A percentile compares a stretch with the other conserved stretches of the same genome.
Evolutionary conservation across 2,113 vertebrate species (phyloP).

Genomic region (Trichomycterus rosablanca): DNA sequence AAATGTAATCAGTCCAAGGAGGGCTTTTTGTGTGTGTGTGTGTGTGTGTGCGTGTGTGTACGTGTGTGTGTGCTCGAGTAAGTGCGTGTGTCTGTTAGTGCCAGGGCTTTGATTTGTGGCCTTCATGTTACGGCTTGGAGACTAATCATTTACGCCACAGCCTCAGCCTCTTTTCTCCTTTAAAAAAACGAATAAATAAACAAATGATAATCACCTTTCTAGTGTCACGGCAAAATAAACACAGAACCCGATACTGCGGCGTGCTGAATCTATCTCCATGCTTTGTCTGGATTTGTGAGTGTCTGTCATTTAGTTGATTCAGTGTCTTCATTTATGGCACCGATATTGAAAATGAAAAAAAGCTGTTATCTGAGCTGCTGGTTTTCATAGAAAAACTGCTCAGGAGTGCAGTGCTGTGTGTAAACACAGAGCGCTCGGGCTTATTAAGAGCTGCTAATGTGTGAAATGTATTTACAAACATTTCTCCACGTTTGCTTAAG

Average conservation of each 20-base stretch:
- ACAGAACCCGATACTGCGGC: conserved; percentile 50
- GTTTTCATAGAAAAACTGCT: conserved; percentile 18
- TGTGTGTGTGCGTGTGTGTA: conserved; percentile 37
- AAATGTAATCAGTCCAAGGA: conserved; percentile 84
- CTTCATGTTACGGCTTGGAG: conserved; percentile 76
- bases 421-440: conserved; percentile 9
- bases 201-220: conserved; percentile 73
- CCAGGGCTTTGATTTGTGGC: conserved; percentile 77
- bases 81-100: conserved; percentile 69
- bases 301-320: conserved; percentile 48
- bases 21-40: conserved; percentile 55
- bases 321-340: conserved; percentile 8
- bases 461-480: conserved; percentile 37
- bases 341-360: conserved; percentile 43
- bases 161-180: conserved; percentile 70
- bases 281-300: conserved; percentile 50
- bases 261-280: conserved; percentile 40
- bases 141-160: conserved; percentile 74
- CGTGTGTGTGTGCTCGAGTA: conserved; percentile 43
- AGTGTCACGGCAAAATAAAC: conserved; percentile 61
- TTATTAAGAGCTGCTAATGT: conserved; percentile 27
- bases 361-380: conserved; percentile 29
- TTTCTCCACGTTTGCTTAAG: conserved; percentile 41
- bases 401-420: conserved; percentile 14
- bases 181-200: conserved; percentile 73